Conservation (phyloP, 2,888 invertebrate genomes). For the Lasiommata megera region DNA sequence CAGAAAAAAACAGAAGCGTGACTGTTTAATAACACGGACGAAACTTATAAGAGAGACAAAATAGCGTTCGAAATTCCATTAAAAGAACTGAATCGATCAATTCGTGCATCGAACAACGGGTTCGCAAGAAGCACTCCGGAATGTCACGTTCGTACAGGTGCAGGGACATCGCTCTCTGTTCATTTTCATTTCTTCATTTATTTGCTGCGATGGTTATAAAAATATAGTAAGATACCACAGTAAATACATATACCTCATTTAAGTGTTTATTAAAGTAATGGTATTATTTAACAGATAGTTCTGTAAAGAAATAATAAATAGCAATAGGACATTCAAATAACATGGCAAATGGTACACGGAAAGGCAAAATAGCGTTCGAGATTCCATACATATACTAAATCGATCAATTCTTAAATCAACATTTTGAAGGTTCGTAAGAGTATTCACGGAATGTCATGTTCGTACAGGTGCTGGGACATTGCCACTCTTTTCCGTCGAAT, state of each 20-base stretch:
- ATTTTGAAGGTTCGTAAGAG: slow-evolving; percentile 49
- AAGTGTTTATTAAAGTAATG: no score
- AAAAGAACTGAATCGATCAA: slow-evolving; percentile 42
- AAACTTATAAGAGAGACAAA: not conserved
- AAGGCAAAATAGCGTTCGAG: not conserved
- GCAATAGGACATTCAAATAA: no score
- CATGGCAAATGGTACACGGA: no score
- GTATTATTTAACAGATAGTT: no score
- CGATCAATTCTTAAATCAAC: slow-evolving; percentile 50
- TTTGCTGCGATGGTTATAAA: not conserved
- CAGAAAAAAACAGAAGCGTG: no score
- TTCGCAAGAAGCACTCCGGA: slow-evolving; percentile 54
- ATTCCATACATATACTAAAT: slow-evolving; percentile 31
- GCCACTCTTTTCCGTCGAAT: no score
- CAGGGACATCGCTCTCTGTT: slow-evolving; percentile 58
- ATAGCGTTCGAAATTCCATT: slow-evolving; percentile 9
- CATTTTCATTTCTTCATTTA: slow-evolving; percentile 16
- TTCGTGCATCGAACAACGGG: slow-evolving; percentile 49
- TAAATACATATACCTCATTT: no score
- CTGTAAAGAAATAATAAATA: no score
- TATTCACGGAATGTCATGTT: slow-evolving; percentile 60
- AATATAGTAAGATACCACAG: not conserved
- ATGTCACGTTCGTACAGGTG: slow-evolving; percentile 70
- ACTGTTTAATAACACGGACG: no score
- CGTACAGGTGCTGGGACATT: slow-evolving; percentile 69